Conservation (phyloP, 2,797 vertebrate species). For the Poecilia gillii region DNA sequence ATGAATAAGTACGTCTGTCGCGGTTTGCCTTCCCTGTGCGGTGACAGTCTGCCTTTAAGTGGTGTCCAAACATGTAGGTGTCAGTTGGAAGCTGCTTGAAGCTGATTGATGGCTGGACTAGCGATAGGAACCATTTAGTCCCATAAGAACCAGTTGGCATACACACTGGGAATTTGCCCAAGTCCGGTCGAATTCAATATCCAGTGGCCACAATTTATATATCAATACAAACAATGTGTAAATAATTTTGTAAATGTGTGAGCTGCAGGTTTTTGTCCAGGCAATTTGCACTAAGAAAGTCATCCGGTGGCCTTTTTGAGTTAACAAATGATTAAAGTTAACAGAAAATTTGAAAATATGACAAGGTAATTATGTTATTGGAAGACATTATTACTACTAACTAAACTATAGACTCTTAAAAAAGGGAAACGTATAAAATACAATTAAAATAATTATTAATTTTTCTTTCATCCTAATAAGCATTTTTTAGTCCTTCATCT, state of each 20-base stretch:
- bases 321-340: no score
- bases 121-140: constrained; percentile 7
- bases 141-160: background rate
- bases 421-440: no score
- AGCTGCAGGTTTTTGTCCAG: no score
- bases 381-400: no score
- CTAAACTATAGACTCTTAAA: no score
- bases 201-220: background rate
- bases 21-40: constrained; percentile 4
- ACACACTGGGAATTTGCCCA: background rate
- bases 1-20: constrained; percentile 22
- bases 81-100: constrained; percentile 11
- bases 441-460: no score
- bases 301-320: no score
- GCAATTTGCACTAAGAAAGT: no score
- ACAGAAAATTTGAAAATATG: no score
- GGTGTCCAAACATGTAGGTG: constrained; percentile 38
- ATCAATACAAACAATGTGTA: background rate
- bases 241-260: background rate
- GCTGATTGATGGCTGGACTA: background rate
- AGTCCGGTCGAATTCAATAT: background rate
- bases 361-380: no score
- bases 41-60: constrained; percentile 35
- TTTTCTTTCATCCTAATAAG: no score
- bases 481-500: no score